Conservation (phyloP, 1,140 invertebrate species). For the Drosophila repletoides region DNA sequence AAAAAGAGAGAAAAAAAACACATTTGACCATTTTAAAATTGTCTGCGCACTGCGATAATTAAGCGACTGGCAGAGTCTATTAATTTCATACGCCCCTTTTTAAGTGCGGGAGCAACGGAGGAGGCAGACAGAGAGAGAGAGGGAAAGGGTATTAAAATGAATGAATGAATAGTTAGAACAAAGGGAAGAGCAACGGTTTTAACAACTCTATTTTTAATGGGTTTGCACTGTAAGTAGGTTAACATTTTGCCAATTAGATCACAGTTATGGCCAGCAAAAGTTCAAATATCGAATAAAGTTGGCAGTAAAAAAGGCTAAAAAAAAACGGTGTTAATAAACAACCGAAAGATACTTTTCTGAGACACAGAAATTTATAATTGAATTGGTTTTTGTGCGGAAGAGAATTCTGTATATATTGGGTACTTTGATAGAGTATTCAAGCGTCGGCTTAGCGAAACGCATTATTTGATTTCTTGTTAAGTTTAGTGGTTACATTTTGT, state of each 20-base stretch:
- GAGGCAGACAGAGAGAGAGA: neutral
- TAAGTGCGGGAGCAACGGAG: slow-evolving; percentile 25
- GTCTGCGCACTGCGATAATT: slow-evolving; percentile 66
- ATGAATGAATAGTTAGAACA: slow-evolving; percentile 26
- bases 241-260: too few relatives aligned
- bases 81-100: slow-evolving; percentile 76
- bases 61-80: slow-evolving; percentile 71
- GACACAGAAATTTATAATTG: too few relatives aligned
- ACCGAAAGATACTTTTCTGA: too few relatives aligned
- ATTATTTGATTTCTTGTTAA: slow-evolving; percentile 21
- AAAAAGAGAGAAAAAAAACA: slow-evolving; percentile 3
- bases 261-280: too few relatives aligned
- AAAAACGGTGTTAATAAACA: too few relatives aligned
- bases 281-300: too few relatives aligned
- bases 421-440: slow-evolving; percentile 23
- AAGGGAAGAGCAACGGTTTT: slow-evolving; percentile 58
- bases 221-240: too few relatives aligned
- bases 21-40: slow-evolving; percentile 71
- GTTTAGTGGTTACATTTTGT: slow-evolving; percentile 6
- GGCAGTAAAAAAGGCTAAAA: too few relatives aligned
- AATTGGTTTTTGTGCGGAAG: too few relatives aligned
- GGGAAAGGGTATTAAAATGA: neutral
- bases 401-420: too few relatives aligned
- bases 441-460: neutral
- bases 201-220: slow-evolving; percentile 49